Percentiles rank a stretch among this genome's conserved stretches.
Evolutionary conservation across 1,140 invertebrate genomes (phyloP).

Genomic region (Pentalonia nigronervosa): DNA sequence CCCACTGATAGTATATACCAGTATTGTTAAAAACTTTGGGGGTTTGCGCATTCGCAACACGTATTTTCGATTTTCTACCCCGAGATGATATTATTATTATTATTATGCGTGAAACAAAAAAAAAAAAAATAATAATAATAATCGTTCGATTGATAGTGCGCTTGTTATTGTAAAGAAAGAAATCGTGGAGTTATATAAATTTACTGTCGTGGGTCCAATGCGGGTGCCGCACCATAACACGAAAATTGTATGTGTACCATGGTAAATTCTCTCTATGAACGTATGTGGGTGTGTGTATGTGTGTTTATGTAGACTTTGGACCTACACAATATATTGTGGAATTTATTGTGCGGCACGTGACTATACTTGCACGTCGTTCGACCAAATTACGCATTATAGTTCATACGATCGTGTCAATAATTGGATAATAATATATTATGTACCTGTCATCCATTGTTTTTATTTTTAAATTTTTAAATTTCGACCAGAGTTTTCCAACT

Average conservation of each 20-base stretch:
- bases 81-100: neutral
- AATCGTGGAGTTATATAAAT: neutral
- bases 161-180: neutral
- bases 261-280: no score
- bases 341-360: neutral
- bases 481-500: neutral
- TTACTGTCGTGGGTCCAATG: neutral
- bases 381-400: neutral
- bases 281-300: no score
- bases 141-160: neutral
- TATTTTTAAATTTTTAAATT: neutral
- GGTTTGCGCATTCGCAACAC: neutral
- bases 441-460: neutral
- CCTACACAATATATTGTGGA: neutral
- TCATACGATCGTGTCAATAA: neutral
- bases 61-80: slow-evolving; percentile 7
- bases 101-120: neutral
- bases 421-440: neutral
- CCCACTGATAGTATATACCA: neutral
- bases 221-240: neutral
- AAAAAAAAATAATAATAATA: neutral
- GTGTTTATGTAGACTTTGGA: neutral
- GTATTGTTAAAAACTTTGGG: slow-evolving; percentile 37
- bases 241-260: neutral
- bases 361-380: neutral